Base-by-base conservation (phyloP, 2,113 vertebrate species). In the Colistium nudipinnis region DNA sequence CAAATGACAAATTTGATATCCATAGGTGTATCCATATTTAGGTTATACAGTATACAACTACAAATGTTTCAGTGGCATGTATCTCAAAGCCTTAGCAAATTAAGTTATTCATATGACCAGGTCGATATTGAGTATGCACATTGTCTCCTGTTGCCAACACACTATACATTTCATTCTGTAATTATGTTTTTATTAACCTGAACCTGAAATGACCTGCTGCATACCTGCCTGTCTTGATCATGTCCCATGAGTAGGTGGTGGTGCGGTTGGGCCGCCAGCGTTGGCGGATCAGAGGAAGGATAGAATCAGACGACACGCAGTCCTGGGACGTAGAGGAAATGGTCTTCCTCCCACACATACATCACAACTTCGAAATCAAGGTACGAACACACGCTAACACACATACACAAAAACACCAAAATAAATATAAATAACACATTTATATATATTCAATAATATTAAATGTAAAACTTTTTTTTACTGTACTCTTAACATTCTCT, bases 311-410 rank as follows among this genome's bases (percentile, higher is more conserved):
- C 9, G 95, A 98, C 89, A 94, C 94, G 51, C 98, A 99, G 74
- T 92, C 90, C 0, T 99, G 97, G 97, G 97, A 98, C 1, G 94
- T 95, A 44, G 97, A 97, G 62, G 95, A 97, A 62, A 96, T 93
- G 87, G 73, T 95, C 69, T 98, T 99, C 35, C 93, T 98, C 25
- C 96, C 96, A 0, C 93, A 93, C 2, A 94, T 98, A 49, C 94
- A 94, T 0, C 96, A 96, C 76, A 94, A 96, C 89, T 94, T 99
- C 72, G 95, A 98, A 79, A 98, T 99, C 79, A 99, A 98, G 96
- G 98, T 97, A 44, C 36, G 66, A 17, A 12, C 16, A n/a, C 22
- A 43, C 14, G 33, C 35, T 6, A 2, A 24, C 8, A 33, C 31
- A 53, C 4, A 45, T 22, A 45, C 55, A 14, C 36, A 36, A 22